A percentile compares a stretch with the other conserved stretches of the same genome.
Conservation (phyloP, 35 echinoderm and acorn worm species). For the Apostichopus californicus region DNA sequence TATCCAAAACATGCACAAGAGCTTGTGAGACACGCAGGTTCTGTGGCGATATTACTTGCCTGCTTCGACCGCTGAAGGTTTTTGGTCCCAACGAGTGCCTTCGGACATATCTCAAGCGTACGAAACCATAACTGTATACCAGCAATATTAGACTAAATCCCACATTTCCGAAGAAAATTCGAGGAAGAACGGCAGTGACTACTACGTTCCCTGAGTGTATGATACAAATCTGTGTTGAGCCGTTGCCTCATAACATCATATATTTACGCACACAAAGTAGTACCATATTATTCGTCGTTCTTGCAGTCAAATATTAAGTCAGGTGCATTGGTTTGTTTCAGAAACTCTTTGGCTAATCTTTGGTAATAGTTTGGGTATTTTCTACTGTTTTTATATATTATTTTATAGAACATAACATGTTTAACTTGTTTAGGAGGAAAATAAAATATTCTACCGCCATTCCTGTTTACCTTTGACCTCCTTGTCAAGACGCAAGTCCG, state of each 20-base stretch:
- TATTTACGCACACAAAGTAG: not conserved
- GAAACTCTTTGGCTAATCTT: too few species aligned
- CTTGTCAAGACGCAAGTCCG: not conserved
- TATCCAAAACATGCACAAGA: not conserved
- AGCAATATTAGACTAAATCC: not conserved
- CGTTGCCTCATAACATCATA: not conserved
- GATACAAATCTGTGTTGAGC: not conserved
- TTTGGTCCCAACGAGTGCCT: constrained; percentile 18
- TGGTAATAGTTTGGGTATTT: not conserved
- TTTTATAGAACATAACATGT: not conserved
- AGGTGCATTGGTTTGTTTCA: not conserved
- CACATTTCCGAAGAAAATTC: constrained; percentile 26
- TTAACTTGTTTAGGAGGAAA: not conserved
- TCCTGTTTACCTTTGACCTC: constrained; percentile 13
- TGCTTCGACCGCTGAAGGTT: constrained; percentile 68
- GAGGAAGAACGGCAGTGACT: not conserved
- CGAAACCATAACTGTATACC: constrained; percentile 23
- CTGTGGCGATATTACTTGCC: constrained; percentile 56
- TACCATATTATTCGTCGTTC: not conserved
- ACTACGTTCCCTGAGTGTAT: not conserved
- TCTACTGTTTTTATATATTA: not conserved
- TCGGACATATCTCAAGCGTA: constrained; percentile 73
- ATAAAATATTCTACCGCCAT: not conserved
- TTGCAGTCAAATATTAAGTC: not conserved
- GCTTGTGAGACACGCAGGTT: not conserved